Evolutionary conservation across 1,140 invertebrate genomes (phyloP).

Genomic region (Trichonephila inaurata): DNA sequence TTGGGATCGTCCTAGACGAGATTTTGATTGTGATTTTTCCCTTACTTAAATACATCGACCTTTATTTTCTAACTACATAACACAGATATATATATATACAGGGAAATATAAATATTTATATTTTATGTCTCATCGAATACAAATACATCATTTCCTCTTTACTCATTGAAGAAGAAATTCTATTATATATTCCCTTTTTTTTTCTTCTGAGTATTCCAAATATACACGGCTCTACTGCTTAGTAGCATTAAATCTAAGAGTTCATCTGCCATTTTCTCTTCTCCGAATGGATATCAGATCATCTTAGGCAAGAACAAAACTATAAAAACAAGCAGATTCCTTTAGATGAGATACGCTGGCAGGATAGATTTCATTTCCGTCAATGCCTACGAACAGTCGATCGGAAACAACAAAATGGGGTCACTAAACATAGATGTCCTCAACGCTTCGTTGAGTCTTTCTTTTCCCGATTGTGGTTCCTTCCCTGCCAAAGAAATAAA

Average conservation of each 20-base stretch:
- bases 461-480: too few relatives aligned
- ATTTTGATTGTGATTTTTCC: too few relatives aligned
- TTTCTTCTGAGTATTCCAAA: not conserved
- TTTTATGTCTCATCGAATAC: not conserved
- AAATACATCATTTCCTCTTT: not conserved
- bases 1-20: too few relatives aligned
- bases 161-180: not conserved
- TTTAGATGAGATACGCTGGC: not conserved
- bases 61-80: too few relatives aligned
- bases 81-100: too few relatives aligned
- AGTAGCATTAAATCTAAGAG: not conserved
- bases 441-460: too few relatives aligned
- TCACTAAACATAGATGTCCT: too few relatives aligned
- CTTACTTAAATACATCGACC: too few relatives aligned
- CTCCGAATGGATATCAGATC: not conserved
- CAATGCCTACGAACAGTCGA: too few relatives aligned
- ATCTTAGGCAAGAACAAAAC: not conserved
- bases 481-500: too few relatives aligned
- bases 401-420: too few relatives aligned
- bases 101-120: not conserved
- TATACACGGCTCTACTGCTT: not conserved
- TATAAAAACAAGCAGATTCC: not conserved
- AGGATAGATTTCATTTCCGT: not conserved
- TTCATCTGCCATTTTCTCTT: not conserved
- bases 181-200: not conserved